These are phyloP conservation scores for Aporrectodea caliginosa DNA, from an alignment of 1,140 invertebrate genomes.

Conservation along the genomic window DNA sequence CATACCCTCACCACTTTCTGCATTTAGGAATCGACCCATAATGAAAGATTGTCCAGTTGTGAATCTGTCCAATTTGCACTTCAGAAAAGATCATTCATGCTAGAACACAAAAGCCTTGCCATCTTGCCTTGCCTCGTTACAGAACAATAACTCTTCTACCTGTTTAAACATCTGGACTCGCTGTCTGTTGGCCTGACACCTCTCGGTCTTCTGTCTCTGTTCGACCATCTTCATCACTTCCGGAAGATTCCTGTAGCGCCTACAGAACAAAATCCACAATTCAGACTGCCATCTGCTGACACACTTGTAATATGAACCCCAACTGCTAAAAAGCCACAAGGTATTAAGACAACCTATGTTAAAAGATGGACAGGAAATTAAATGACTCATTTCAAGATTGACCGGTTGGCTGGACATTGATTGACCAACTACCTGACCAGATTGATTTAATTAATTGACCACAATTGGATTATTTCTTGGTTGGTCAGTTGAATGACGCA, in stretches of 20 bases:
- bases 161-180: conserved; percentile 46
- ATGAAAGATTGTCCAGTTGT: neutral
- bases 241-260: conserved; percentile 48
- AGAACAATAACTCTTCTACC: conserved; percentile 32
- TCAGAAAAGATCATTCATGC: neutral
- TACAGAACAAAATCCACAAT: conserved; percentile 33
- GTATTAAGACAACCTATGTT: too few species aligned
- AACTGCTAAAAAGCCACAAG: too few species aligned
- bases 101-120: neutral
- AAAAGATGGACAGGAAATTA: too few species aligned
- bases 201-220: conserved; percentile 36
- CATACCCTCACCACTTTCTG: neutral
- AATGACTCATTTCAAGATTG: too few species aligned
- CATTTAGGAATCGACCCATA: neutral
- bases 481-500: too few species aligned
- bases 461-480: too few species aligned
- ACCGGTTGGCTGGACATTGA: too few species aligned
- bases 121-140: neutral
- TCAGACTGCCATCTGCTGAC: neutral
- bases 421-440: too few species aligned
- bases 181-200: conserved; percentile 45
- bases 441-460: too few species aligned
- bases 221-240: conserved; percentile 43
- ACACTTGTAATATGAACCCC: too few species aligned
- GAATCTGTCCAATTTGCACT: neutral